Base-by-base conservation (phyloP, 2,113 vertebrate species). In the Vulpes vulpes region DNA sequence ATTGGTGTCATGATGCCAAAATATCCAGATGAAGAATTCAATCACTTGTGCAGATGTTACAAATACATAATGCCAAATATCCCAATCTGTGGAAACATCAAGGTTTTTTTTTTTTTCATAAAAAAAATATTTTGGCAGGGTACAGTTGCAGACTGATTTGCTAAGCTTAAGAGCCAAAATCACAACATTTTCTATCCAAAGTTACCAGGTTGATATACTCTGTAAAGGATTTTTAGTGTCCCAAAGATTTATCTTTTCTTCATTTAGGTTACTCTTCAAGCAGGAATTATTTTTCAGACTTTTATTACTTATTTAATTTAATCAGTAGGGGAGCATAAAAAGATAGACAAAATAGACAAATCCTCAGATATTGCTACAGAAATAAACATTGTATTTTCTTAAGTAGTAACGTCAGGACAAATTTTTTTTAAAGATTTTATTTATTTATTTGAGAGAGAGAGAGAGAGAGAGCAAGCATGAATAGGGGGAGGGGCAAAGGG, bases 21-120 rank as follows among this genome's bases (percentile, higher is more conserved):
- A 89, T 71, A 82, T 74, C 43, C 85, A 94, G 85, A 64, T 91
- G 89, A 97, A 88, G 81, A 96, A 85, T 76, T 88, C 71, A 71
- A 1, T 93, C 32, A 73, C 19, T 55, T 81, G 64, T 96, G 25
- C 91, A 96, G 96, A 91, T 96, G 81, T 91, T 97, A 60, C 69
- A 96, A 74, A 89, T 30, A n/a, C 25, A 69, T 32, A 83, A 51
- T 81, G 82, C 71, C 89, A 94, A 88, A 96, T 78, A 82, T 35
- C 43, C 30, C 53, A 64, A 65, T 79, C 59, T 91, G 27, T 91
- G 71, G 65, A 89, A 69, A 94, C 38, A 87, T 38, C 19, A 30
- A 92, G 74, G 92, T 55, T 43, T 22, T 4, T 76, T 69, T 43
- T 43, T 73, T 76, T 76, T 76, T 76, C 74, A 76, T 76, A 27